phyloP scores from a whole-genome alignment of 2,113 vertebrate species.

The Pyrgilauda ruficollis region DNA sequence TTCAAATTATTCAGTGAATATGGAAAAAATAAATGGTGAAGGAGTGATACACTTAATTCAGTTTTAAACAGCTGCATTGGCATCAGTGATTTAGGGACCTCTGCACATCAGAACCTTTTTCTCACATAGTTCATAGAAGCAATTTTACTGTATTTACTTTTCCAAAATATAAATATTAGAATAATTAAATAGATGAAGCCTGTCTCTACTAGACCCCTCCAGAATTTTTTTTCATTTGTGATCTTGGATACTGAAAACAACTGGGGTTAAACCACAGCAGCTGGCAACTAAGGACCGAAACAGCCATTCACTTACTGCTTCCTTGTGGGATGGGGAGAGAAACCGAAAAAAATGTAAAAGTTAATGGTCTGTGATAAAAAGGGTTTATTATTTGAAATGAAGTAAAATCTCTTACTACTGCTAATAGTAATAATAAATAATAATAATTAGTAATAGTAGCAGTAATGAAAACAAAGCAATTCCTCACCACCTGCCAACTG shows the following conservation, averaged over 20 bases:
- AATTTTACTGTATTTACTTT: not conserved
- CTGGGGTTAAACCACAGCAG: not conserved
- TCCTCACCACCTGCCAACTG: not conserved
- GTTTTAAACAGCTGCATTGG: not conserved
- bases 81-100: not conserved
- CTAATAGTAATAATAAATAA: not conserved
- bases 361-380: not conserved
- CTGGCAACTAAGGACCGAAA: not conserved
- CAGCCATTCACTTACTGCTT: not conserved
- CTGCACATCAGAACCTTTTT: not conserved
- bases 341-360: not conserved
- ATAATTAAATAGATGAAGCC: not conserved
- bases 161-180: not conserved
- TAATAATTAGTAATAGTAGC: no score
- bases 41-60: not conserved
- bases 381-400: not conserved
- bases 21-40: not conserved
- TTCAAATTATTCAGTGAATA: not conserved
- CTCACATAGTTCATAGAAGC: not conserved
- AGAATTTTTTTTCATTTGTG: not conserved
- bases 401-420: not conserved
- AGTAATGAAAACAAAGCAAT: not conserved
- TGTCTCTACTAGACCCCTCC: not conserved
- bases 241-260: not conserved
- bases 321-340: not conserved